Percentiles rank a stretch among this genome's conserved stretches.
phyloP scores from a whole-genome alignment of 2,113 vertebrate genomes.

The Corythornis cristatus region DNA sequence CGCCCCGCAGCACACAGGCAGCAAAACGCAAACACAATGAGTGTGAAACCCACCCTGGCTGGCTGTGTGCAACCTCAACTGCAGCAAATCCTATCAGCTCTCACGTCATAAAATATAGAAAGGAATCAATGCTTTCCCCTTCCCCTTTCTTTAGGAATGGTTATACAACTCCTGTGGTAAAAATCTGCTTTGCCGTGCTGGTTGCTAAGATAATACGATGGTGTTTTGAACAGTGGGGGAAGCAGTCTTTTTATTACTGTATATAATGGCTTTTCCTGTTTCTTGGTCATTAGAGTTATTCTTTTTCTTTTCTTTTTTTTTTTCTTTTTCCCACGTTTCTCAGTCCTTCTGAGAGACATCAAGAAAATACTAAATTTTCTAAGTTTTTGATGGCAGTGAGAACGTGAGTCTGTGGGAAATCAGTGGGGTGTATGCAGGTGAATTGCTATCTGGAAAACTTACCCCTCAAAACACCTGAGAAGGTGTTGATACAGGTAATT shows the following conservation, averaged over 20 bases:
- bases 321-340: background rate
- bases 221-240: constrained; percentile 48
- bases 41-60: constrained; percentile 6
- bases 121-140: constrained; percentile 61
- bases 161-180: constrained; percentile 56
- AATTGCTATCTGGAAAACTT: background rate
- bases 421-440: background rate
- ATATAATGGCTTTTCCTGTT: constrained; percentile 70
- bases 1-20: background rate
- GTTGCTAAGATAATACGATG: constrained; percentile 59
- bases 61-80: background rate
- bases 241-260: constrained; percentile 52
- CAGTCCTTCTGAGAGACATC: background rate
- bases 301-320: background rate
- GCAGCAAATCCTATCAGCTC: constrained; percentile 47
- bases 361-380: background rate
- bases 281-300: background rate
- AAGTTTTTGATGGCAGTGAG: background rate
- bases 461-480: background rate
- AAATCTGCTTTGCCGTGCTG: constrained; percentile 47
- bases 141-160: constrained; percentile 58
- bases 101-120: constrained; percentile 64
- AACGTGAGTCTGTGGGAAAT: background rate
- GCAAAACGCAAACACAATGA: constrained; percentile 29
- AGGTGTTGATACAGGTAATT: background rate